A percentile compares a stretch with the other conserved stretches of the same genome.
phyloP scores from a whole-genome alignment of 2,797 vertebrate genomes.

The Limnodromus scolopaceus region DNA sequence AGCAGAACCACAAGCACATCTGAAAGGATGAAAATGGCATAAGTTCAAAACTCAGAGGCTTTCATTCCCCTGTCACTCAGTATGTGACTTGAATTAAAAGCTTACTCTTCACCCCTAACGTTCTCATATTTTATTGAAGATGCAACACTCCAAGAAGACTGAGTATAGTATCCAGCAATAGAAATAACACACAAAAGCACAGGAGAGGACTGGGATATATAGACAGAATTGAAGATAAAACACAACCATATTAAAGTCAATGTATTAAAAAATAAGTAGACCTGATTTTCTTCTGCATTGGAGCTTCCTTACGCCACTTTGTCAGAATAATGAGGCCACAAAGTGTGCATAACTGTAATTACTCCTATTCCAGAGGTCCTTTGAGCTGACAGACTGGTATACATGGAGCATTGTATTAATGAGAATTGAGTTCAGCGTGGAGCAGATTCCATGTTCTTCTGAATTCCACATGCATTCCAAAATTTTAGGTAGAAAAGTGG shows the following conservation, averaged over 20 bases:
- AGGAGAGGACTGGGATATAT: conserved; percentile 1
- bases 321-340: conserved; percentile 28
- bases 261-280: conserved; percentile 51
- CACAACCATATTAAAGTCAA: conserved; percentile 24
- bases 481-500: background rate
- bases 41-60: conserved; percentile 37
- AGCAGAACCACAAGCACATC: background rate
- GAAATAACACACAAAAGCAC: conserved; percentile 17
- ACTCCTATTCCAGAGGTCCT: conserved; percentile 33
- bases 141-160: background rate
- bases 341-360: conserved; percentile 33
- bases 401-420: conserved; percentile 14
- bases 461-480: background rate
- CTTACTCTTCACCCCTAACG: background rate
- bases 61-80: conserved; percentile 24
- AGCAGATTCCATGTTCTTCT: background rate
- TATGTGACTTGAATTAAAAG: conserved; percentile 57
- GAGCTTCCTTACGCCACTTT: background rate
- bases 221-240: conserved; percentile 44
- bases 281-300: conserved; percentile 36
- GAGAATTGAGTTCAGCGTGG: conserved; percentile 2
- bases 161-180: background rate
- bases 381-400: conserved; percentile 16
- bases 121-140: conserved; percentile 69
- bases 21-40: conserved; percentile 41